A percentile compares a stretch with the other conserved stretches of the same genome.
These are phyloP conservation scores for Astyanax mexicanus DNA, from an alignment of 2,797 vertebrate genomes.

Conservation along the genomic window DNA sequence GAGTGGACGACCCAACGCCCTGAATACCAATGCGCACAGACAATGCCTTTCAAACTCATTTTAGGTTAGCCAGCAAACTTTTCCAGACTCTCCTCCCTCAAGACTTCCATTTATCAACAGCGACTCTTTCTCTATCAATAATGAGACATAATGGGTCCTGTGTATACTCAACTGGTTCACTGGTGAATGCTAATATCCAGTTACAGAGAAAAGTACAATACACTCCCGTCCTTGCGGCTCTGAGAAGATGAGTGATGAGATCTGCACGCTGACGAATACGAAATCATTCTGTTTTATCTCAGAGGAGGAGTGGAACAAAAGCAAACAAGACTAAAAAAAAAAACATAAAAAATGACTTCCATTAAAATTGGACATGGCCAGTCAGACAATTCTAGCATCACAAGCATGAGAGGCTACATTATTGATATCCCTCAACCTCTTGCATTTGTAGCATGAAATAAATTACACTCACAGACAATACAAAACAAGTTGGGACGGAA, in stretches of 20 bases:
- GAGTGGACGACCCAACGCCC: neutral
- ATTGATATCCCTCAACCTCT: neutral
- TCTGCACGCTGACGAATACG: neutral
- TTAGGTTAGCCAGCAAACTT: neutral
- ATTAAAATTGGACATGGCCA: neutral
- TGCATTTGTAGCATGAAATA: slow-evolving; percentile 16
- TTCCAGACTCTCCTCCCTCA: too few relatives aligned
- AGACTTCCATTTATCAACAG: neutral
- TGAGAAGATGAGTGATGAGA: neutral
- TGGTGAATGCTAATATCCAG: neutral
- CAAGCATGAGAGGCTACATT: neutral
- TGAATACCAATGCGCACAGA: neutral
- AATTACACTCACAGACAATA: slow-evolving; percentile 10
- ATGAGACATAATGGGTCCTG: neutral
- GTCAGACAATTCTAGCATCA: neutral
- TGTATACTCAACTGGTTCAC: neutral
- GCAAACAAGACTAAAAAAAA: neutral
- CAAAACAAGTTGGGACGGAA: too few relatives aligned
- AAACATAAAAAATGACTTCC: neutral
- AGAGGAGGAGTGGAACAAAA: neutral
- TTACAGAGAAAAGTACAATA: neutral
- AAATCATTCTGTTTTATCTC: neutral
- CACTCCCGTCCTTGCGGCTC: neutral
- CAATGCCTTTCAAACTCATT: neutral
- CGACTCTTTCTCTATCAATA: neutral